These are phyloP conservation scores for Pseudococcus jackbeardsleyi DNA, from an alignment of 2,888 invertebrate genomes.

Conservation along the genomic window DNA sequence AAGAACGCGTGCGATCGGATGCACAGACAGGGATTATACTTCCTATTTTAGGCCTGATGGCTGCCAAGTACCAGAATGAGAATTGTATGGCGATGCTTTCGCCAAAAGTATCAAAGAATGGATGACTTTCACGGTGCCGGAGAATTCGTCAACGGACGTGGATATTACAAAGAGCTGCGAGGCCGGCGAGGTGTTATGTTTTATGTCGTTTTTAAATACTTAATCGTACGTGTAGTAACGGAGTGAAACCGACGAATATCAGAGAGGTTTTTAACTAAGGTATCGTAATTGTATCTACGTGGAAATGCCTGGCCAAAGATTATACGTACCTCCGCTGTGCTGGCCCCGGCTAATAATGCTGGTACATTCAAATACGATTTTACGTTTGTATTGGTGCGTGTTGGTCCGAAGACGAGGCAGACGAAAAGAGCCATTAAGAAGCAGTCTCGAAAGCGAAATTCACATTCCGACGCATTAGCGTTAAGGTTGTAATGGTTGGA, in stretches of 20 bases:
- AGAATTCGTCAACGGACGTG: not conserved
- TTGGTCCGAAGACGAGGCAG: not conserved
- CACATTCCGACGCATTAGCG: constrained; percentile 36
- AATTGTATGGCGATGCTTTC: not conserved
- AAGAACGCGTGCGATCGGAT: not conserved
- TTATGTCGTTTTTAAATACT: constrained; percentile 12
- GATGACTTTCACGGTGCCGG: not conserved
- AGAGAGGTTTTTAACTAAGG: not conserved
- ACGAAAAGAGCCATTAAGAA: constrained; percentile 36
- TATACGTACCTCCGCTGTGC: not conserved
- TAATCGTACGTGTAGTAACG: not conserved
- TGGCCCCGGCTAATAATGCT: not conserved
- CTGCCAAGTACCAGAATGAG: not conserved
- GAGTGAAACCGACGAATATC: not conserved
- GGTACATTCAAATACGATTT: not conserved
- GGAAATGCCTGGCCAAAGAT: not conserved
- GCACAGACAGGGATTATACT: not conserved
- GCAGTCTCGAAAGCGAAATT: constrained; percentile 35
- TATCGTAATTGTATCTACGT: not conserved
- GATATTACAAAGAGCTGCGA: not conserved
- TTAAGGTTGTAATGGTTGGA: constrained; percentile 15
- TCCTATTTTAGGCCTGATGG: not conserved
- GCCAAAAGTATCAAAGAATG: not conserved
- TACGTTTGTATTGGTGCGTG: not conserved
- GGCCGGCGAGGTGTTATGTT: not conserved